phyloP scores from a whole-genome alignment of 2,113 vertebrate genomes.

The Parus major region DNA sequence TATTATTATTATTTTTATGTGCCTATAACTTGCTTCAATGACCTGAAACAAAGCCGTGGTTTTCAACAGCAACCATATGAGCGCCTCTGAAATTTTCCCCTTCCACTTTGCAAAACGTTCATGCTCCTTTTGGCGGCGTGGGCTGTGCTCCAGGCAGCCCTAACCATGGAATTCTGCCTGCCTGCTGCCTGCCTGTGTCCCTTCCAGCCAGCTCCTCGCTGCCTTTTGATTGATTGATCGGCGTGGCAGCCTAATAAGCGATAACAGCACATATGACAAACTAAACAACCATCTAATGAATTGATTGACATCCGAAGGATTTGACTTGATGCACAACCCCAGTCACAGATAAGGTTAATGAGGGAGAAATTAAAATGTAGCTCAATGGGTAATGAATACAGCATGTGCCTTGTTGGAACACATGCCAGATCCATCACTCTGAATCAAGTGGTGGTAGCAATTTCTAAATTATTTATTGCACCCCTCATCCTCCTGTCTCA shows the following conservation, averaged over 20 bases:
- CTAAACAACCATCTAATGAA: conserved; percentile 61
- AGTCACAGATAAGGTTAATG: conserved; percentile 68
- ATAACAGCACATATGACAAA: conserved; percentile 70
- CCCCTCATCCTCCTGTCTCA: conserved; percentile 56
- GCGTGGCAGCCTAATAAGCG: conserved; percentile 63
- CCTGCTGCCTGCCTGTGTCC: not conserved
- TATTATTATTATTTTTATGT: not conserved
- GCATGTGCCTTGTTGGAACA: conserved; percentile 66
- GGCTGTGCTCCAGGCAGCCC: not conserved
- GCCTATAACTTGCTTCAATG: not conserved
- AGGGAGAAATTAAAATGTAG: conserved; percentile 74
- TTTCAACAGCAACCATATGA: not conserved
- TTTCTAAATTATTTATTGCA: conserved; percentile 76
- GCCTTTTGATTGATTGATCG: conserved; percentile 70
- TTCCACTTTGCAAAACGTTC: not conserved
- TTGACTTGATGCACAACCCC: conserved; percentile 60
- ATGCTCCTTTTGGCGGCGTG: rapidly evolving
- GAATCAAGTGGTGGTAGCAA: conserved; percentile 63
- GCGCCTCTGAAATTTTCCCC: not conserved
- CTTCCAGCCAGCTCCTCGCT: not conserved
- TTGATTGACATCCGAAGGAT: conserved; percentile 73
- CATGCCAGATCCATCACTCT: conserved; percentile 71
- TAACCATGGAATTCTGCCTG: not conserved
- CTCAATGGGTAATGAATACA: conserved; percentile 75
- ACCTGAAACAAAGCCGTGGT: conserved; percentile 6